These are phyloP conservation scores for Pelmatolapia mariae DNA, from an alignment of 2,113 vertebrate species.

Conservation along the genomic window DNA sequence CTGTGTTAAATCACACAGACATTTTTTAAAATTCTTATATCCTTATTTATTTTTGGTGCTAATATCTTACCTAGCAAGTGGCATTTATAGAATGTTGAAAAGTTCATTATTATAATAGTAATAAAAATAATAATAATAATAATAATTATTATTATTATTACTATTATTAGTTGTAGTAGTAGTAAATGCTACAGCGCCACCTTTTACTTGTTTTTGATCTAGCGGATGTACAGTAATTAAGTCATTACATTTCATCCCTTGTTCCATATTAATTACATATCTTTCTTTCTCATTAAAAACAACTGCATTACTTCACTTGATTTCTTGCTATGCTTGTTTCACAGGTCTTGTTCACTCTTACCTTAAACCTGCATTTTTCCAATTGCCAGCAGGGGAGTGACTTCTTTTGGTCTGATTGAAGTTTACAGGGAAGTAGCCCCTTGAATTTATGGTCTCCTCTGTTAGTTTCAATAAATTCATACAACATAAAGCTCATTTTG, in stretches of 20 bases:
- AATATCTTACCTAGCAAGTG: not conserved
- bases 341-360: not conserved
- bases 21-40: rapidly evolving
- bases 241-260: not conserved
- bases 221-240: not conserved
- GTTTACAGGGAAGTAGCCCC: not conserved
- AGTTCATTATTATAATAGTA: not conserved
- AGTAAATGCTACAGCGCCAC: not conserved
- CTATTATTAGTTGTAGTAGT: too few species aligned
- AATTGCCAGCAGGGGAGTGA: not conserved
- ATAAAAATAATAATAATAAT: rapidly evolving
- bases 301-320: not conserved
- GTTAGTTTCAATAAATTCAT: not conserved
- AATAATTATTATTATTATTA: rapidly evolving
- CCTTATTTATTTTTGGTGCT: not conserved
- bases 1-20: not conserved
- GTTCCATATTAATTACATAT: rapidly evolving
- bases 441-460: not conserved
- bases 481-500: not conserved
- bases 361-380: not conserved
- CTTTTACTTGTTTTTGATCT: not conserved
- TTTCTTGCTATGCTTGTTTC: not conserved
- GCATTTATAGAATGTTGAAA: not conserved
- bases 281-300: not conserved
- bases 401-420: not conserved